Conservation (phyloP, 2,888 invertebrate genomes). For the Macaria notata region DNA sequence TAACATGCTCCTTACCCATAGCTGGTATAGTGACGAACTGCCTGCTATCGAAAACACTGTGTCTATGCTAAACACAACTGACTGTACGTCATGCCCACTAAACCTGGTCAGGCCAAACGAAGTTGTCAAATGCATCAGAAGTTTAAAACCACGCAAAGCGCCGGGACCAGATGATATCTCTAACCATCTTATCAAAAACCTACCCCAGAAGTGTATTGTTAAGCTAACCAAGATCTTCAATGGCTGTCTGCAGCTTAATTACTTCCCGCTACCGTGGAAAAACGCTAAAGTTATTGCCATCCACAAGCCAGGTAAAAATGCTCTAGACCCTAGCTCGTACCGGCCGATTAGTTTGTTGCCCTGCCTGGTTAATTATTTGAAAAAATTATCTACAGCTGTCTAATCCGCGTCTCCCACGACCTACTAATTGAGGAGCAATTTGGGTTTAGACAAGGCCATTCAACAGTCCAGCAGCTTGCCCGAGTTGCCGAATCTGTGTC, state of each 20-base stretch:
- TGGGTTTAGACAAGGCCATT: background rate
- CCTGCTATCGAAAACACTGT: background rate
- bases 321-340: background rate
- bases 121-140: background rate
- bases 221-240: background rate
- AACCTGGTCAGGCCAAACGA: background rate
- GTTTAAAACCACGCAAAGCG: background rate
- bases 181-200: background rate
- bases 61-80: background rate
- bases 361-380: background rate
- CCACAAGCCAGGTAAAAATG: background rate
- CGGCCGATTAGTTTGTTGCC: constrained; percentile 5
- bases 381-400: background rate
- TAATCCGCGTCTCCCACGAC: too few relatives aligned
- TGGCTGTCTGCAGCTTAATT: background rate
- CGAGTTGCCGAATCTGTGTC: too few relatives aligned
- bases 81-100: background rate
- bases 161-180: background rate
- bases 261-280: background rate
- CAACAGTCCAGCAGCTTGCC: too few relatives aligned
- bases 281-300: background rate
- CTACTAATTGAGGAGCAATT: too few relatives aligned
- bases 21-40: background rate
- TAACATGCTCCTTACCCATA: background rate
- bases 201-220: background rate